A percentile compares a stretch with the other conserved stretches of the same genome.
phyloP scores from a whole-genome alignment of 2,113 vertebrate genomes.

The Crotalus helleri region DNA sequence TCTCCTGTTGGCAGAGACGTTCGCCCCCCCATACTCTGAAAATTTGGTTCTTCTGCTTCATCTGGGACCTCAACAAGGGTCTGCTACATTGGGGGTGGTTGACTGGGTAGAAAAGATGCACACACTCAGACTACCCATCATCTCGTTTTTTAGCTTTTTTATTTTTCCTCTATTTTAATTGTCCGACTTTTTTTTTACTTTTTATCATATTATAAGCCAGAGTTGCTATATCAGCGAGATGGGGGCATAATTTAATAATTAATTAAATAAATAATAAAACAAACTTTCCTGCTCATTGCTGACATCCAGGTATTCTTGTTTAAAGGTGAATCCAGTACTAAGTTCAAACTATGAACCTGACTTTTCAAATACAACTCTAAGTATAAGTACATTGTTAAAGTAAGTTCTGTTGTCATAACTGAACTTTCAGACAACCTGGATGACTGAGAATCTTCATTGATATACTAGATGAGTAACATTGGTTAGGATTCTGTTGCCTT shows the following conservation, averaged over 20 bases:
- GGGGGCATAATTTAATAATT: background rate
- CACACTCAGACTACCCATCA: background rate
- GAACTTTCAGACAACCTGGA: background rate
- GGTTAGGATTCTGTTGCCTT: conserved; percentile 52
- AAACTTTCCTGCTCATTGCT: background rate
- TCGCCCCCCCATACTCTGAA: background rate
- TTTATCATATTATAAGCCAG: background rate
- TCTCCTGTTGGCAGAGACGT: background rate
- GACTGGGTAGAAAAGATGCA: background rate
- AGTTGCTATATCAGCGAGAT: background rate
- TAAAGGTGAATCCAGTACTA: background rate
- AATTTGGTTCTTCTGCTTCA: background rate
- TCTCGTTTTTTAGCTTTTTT: background rate
- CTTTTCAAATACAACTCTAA: background rate
- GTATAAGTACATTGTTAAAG: background rate
- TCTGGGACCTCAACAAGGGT: background rate
- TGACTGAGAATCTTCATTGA: background rate
- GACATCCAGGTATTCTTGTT: background rate
- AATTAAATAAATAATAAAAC: background rate
- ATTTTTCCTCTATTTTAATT: background rate
- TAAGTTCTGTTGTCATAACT: background rate
- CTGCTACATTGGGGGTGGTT: background rate
- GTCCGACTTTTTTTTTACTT: background rate
- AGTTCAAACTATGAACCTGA: background rate
- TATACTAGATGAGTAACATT: conserved; percentile 54